Evolutionary conservation across 1,140 invertebrate species (phyloP).

Genomic region (Ceratosolen solmsi): DNA sequence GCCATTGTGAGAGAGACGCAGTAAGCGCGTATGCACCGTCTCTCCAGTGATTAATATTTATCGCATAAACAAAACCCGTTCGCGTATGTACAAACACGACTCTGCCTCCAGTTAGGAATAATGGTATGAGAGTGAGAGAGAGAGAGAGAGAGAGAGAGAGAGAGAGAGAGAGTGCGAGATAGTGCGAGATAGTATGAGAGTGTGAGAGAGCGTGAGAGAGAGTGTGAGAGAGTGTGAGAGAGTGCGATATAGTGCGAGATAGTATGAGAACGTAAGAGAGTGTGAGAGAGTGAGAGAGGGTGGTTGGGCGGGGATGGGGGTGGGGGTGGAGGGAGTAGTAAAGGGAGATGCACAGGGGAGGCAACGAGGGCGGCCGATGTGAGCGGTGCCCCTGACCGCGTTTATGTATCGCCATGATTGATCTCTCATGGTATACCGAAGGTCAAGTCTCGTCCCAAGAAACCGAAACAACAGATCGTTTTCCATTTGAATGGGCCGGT

Average conservation of each 20-base stretch:
- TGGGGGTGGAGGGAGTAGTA: conserved; percentile 15
- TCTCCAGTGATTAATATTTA: conserved; percentile 39
- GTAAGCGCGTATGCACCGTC: neutral
- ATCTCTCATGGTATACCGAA: conserved; percentile 48
- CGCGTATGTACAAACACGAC: neutral
- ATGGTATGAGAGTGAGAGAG: neutral
- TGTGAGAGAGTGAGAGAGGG: conserved; percentile 15
- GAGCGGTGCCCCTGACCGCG: conserved; percentile 53
- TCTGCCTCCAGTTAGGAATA: no score
- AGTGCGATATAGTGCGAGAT: no score
- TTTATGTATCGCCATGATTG: conserved; percentile 55
- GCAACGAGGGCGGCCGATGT: conserved; percentile 14
- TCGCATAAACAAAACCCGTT: conserved; percentile 23
- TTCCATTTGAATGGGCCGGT: neutral
- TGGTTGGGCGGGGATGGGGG: no score
- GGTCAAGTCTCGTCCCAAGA: conserved; percentile 49
- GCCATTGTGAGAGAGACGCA: neutral
- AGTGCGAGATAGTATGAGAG: neutral
- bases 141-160: conserved; percentile 19
- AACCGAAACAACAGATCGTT: neutral
- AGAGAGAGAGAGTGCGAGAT: conserved; percentile 23
- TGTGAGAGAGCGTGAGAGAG: neutral
- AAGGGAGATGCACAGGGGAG: neutral
- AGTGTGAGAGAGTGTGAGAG: conserved; percentile 27
- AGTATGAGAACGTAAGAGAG: neutral